Conservation (phyloP, 1,140 invertebrate genomes). For the Ooceraea biroi region DNA sequence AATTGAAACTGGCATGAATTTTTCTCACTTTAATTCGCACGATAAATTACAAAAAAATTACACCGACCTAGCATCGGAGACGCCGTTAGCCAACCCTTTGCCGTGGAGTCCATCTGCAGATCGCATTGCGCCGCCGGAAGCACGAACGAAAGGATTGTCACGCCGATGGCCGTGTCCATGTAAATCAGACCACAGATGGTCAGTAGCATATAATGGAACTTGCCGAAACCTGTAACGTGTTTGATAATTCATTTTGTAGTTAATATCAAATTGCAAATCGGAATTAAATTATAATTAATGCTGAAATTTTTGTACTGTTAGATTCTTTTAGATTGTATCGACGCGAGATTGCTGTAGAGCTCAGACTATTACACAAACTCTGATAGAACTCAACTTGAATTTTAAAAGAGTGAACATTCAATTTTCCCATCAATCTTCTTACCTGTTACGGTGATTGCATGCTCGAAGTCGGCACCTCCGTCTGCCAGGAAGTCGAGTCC, state of each 20-base stretch:
- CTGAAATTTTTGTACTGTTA: too few relatives aligned
- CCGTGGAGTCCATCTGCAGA: slow-evolving; percentile 90
- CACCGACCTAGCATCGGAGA: slow-evolving; percentile 90
- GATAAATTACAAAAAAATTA: neutral
- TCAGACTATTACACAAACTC: too few relatives aligned
- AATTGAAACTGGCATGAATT: neutral
- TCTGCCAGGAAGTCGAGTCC: slow-evolving; percentile 90
- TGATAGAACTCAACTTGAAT: too few relatives aligned
- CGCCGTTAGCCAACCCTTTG: slow-evolving; percentile 91
- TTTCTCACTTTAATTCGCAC: neutral
- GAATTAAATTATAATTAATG: neutral
- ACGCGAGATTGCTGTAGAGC: too few relatives aligned
- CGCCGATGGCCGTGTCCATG: slow-evolving; percentile 92
- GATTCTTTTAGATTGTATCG: too few relatives aligned
- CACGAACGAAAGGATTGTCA: slow-evolving; percentile 94
- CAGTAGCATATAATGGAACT: slow-evolving; percentile 91
- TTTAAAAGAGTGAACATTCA: too few relatives aligned
- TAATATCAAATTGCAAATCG: neutral
- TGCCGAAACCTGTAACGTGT: slow-evolving; percentile 94
- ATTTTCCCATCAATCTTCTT: slow-evolving; percentile 69
- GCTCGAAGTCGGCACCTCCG: slow-evolving; percentile 90
- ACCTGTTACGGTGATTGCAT: slow-evolving; percentile 90
- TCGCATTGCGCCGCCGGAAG: slow-evolving; percentile 92
- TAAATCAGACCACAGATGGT: slow-evolving; percentile 91
- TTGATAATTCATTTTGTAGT: neutral